Percentiles rank a stretch among this genome's conserved stretches.
Evolutionary conservation across 2,113 vertebrate genomes (phyloP).

Genomic region (Acanthochromis polyacanthus): DNA sequence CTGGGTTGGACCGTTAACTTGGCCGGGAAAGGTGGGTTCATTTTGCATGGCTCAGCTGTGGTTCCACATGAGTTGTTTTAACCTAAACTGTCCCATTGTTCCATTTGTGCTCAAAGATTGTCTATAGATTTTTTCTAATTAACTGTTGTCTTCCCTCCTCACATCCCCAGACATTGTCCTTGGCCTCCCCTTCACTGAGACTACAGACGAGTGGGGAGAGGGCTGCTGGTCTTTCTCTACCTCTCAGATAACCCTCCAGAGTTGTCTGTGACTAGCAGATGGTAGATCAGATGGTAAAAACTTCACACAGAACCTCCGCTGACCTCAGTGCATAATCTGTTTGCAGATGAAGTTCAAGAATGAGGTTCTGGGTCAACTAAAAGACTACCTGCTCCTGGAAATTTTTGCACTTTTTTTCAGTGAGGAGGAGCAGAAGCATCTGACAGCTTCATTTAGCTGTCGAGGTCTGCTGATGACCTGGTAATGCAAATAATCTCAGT

Average conservation of each 20-base stretch:
- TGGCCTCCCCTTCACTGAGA: constrained; percentile 30
- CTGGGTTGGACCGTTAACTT: not conserved
- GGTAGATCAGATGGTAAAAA: not conserved
- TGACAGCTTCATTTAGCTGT: no score
- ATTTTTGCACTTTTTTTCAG: constrained; percentile 10
- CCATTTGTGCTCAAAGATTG: not conserved
- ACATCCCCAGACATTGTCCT: constrained; percentile 43
- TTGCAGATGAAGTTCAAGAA: constrained; percentile 39
- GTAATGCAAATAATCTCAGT: no score
- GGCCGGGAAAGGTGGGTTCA: constrained; percentile 14
- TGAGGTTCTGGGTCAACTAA: constrained; percentile 38
- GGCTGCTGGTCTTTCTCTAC: constrained; percentile 43
- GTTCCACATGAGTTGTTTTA: not conserved
- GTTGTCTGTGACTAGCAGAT: constrained; percentile 33
- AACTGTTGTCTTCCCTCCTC: not conserved
- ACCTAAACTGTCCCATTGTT: not conserved
- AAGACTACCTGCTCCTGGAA: constrained; percentile 34
- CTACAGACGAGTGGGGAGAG: constrained; percentile 30
- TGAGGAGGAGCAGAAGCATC: not conserved
- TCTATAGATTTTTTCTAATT: not conserved
- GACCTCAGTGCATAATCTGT: not conserved
- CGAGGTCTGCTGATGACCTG: no score
- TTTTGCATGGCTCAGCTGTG: not conserved
- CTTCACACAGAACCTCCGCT: not conserved
- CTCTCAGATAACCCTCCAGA: constrained; percentile 26